Percentiles rank a stretch among this genome's conserved stretches.
These are phyloP conservation scores for Piaya cayana DNA, from an alignment of 2,113 vertebrate genomes.

Conservation along the genomic window DNA sequence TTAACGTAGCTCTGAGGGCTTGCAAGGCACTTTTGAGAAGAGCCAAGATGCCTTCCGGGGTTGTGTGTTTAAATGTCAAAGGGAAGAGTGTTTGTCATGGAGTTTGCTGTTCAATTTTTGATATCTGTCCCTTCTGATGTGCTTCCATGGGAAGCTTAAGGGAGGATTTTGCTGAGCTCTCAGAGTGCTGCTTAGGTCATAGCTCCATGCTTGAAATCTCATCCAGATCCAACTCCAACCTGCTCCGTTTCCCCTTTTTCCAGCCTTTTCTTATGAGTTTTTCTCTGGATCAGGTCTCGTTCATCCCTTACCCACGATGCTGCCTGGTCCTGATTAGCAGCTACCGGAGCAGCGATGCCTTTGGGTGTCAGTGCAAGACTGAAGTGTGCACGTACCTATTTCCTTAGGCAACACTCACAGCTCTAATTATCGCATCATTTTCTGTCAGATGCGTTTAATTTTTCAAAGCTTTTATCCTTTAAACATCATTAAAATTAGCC, in stretches of 20 bases:
- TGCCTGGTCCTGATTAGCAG: background rate
- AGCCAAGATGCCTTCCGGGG: background rate
- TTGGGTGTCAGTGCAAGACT: background rate
- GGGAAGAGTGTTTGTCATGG: background rate
- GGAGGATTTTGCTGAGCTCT: background rate
- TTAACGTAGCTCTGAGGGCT: background rate
- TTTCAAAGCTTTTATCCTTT: background rate
- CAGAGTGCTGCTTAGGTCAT: background rate
- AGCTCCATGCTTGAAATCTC: background rate
- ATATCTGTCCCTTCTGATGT: background rate
- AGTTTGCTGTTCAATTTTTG: background rate
- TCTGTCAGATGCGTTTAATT: background rate
- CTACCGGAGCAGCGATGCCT: background rate
- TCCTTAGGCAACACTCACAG: background rate
- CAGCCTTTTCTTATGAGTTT: background rate
- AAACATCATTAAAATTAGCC: background rate
- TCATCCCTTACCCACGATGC: background rate
- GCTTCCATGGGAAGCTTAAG: background rate
- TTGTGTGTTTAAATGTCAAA: background rate
- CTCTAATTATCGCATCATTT: background rate
- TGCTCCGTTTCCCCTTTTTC: background rate
- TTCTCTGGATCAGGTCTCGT: background rate
- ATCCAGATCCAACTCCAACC: background rate
- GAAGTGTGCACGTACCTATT: fast-evolving
- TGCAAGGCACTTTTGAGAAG: background rate